Evolutionary conservation across 2,113 vertebrate species (phyloP).

Genomic region (Apteryx mantelli): DNA sequence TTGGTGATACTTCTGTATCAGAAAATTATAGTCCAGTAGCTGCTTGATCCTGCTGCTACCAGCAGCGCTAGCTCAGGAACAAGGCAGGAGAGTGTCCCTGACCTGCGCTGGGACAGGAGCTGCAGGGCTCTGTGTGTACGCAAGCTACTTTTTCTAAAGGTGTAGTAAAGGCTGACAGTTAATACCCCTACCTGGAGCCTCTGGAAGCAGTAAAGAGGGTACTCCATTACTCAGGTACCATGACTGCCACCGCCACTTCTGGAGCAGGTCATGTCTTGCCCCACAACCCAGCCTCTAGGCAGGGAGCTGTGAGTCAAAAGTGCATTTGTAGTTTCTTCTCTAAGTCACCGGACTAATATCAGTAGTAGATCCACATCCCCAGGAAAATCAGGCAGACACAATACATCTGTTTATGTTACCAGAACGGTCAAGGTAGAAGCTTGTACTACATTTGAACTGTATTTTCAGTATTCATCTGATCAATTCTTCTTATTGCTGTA

Average conservation of each 20-base stretch:
- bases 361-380: background rate
- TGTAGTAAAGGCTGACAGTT: background rate
- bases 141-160: background rate
- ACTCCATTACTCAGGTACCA: background rate
- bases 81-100: background rate
- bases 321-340: background rate
- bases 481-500: background rate
- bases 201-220: background rate
- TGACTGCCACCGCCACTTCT: background rate
- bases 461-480: background rate
- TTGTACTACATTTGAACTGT: background rate
- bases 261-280: background rate
- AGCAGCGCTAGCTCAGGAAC: background rate
- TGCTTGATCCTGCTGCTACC: background rate
- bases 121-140: background rate
- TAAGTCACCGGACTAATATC: background rate
- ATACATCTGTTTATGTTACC: background rate
- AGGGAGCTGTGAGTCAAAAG: background rate
- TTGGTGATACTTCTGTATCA: background rate
- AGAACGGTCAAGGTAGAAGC: background rate
- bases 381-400: background rate
- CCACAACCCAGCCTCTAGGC: background rate
- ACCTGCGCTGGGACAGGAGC: background rate
- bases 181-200: background rate
- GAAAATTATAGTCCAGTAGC: fast-evolving